Evolutionary conservation across 1,140 invertebrate genomes (phyloP), one percentile per base, ranked within the genome.

Genomic region (Drosophila persimilis): DNA sequence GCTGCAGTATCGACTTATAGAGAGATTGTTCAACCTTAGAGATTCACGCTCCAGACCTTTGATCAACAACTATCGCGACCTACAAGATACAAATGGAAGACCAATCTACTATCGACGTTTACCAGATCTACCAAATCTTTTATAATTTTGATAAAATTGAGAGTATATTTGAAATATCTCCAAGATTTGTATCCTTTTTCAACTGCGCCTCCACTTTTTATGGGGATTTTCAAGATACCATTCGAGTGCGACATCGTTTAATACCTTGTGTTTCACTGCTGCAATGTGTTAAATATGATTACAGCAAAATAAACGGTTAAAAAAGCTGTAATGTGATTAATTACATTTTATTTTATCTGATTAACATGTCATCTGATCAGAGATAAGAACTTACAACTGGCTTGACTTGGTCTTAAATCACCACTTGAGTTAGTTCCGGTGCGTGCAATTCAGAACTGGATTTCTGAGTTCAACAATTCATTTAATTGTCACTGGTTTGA

Each of bases 21-120:
- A 15, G n/a, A 84, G 74, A 17, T 70, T 90, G 0, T 90, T 53
- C 58, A 62, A 62, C 3, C 55, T 90, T 0, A 15, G 7, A 8
- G 89, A 90, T 35, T 53, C 62, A 0, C 65, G 76, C 6, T 44
- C n/a, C 0, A 45, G 6, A 8, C 63, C 70, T 0, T 51, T 90
- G 20, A 39, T 75, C 9, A 75, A 88, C 31, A 90, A 79, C n/a
- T 90, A 69, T 47, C 72, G 89, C 6, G 54, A 48, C 3, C 9
- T 81, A 6, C 89, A 90, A 84, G 89, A 93, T 1, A 76, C 93
- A 6, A 93, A 94, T 73, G 92, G 92, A 0, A 91, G 94, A 55
- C 90, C 93, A 35, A 84, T 95, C n/a, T 95, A 94, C 70, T 92
- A 93, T 45, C 81, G 93, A n/a, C 3, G 29, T 22, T 11, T 80